Conservation (phyloP, 92 coral and sea anemone genomes). For the Zoanthus solanderi region DNA sequence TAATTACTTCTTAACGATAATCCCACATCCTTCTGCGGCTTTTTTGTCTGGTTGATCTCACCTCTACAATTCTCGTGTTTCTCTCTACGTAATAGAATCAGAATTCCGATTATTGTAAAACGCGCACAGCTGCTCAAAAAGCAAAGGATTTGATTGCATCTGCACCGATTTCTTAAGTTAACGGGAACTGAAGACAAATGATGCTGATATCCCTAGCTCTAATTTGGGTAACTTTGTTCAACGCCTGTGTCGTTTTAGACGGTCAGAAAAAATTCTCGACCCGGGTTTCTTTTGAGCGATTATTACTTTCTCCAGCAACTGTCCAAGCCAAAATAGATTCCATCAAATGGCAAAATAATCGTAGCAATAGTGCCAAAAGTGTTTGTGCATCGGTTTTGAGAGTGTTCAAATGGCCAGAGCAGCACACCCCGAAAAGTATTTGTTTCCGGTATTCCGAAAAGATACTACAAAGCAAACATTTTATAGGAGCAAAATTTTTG, state of each 20-base stretch:
- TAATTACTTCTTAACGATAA: constrained; percentile 48
- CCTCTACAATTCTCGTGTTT: constrained; percentile 16
- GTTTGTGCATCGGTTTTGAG: constrained; percentile 27
- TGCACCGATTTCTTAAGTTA: background rate
- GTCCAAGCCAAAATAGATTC: constrained; percentile 1
- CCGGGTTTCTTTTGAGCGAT: constrained; percentile 8
- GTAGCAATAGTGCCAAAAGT: background rate
- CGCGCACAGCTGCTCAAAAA: background rate
- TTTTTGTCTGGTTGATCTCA: constrained; percentile 33
- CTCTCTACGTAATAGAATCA: constrained; percentile 12
- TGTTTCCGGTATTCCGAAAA: constrained; percentile 23
- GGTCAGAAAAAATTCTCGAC: background rate
- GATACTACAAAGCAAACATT: background rate
- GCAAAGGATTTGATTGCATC: background rate
- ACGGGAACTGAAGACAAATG: background rate
- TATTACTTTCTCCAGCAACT: constrained; percentile 19
- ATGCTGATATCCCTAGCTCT: constrained; percentile 27
- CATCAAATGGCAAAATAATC: constrained; percentile 1
- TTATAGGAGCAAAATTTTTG: background rate
- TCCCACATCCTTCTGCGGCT: constrained; percentile 31
- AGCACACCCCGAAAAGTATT: background rate
- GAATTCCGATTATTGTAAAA: constrained; percentile 17
- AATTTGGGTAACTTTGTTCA: constrained; percentile 8
- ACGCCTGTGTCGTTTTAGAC: background rate
- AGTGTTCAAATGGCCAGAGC: constrained; percentile 13